Percentiles rank a stretch among this genome's conserved stretches.
These are phyloP conservation scores for Corythornis leucogaster DNA, from an alignment of 2,797 vertebrate genomes.

Conservation along the genomic window DNA sequence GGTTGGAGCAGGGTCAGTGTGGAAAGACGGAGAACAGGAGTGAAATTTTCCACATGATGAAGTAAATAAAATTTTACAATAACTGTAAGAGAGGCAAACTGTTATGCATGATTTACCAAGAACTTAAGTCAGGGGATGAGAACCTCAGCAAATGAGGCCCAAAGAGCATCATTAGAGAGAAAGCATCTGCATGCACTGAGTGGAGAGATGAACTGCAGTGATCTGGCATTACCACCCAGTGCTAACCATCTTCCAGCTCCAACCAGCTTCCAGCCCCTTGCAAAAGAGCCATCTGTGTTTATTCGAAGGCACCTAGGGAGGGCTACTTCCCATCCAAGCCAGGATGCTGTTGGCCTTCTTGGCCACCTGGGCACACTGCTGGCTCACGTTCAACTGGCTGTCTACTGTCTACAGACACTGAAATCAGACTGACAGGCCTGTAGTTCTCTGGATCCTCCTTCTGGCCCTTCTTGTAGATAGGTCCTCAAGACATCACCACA, in stretches of 20 bases:
- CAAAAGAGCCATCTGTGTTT: background rate
- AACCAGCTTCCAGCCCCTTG: fast-evolving
- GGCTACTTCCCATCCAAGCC: background rate
- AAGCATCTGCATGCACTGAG: background rate
- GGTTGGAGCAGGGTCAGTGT: background rate
- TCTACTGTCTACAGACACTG: too few species aligned
- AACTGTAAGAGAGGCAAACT: background rate
- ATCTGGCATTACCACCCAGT: background rate
- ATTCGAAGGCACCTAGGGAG: background rate
- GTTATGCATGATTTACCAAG: background rate
- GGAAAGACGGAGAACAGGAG: background rate
- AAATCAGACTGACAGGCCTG: too few species aligned
- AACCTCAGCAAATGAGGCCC: slow-evolving; percentile 11
- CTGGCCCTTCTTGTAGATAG: too few species aligned
- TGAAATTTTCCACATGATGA: background rate
- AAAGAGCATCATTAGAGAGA: slow-evolving; percentile 1
- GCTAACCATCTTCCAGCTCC: background rate
- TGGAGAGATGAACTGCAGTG: fast-evolving
- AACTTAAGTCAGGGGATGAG: background rate
- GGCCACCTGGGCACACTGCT: too few species aligned
- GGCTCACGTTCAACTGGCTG: too few species aligned
- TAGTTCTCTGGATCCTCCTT: too few species aligned
- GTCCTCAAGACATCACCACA: background rate
- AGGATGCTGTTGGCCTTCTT: too few species aligned
- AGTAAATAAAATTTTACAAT: background rate